phyloP scores from a whole-genome alignment of 2,113 vertebrate species.

The Piaya cayana region DNA sequence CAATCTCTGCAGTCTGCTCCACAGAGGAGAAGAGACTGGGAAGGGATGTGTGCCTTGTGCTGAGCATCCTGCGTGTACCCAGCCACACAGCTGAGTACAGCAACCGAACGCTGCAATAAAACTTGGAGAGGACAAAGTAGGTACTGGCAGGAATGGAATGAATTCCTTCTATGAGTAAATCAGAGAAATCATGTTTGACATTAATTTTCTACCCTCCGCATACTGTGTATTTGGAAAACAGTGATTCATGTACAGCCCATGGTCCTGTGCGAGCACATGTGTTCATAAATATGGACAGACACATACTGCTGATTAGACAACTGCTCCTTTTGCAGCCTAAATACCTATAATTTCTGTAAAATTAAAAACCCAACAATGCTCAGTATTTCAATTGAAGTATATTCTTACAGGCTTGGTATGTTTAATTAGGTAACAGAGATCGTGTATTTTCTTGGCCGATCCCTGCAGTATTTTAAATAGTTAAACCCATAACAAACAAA shows the following conservation, averaged over 20 bases:
- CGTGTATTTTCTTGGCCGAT: slow-evolving; percentile 53
- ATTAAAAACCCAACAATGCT: neutral
- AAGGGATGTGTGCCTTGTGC: neutral
- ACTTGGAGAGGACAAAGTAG: slow-evolving; percentile 63
- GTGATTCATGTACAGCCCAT: slow-evolving; percentile 25
- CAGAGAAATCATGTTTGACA: slow-evolving; percentile 69
- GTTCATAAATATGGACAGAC: slow-evolving; percentile 43
- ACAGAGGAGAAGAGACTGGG: neutral
- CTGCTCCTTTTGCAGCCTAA: neutral
- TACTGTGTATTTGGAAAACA: slow-evolving; percentile 32
- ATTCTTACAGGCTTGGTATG: slow-evolving; percentile 24
- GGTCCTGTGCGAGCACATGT: slow-evolving; percentile 19
- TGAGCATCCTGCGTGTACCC: slow-evolving; percentile 5
- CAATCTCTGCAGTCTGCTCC: neutral
- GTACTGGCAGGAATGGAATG: neutral
- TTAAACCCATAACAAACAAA: slow-evolving; percentile 67
- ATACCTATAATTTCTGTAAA: neutral
- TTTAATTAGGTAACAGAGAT: slow-evolving; percentile 54
- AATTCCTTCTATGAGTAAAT: slow-evolving; percentile 60
- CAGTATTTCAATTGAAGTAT: slow-evolving; percentile 35
- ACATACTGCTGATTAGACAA: neutral
- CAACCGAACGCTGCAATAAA: neutral
- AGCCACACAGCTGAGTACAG: slow-evolving; percentile 1
- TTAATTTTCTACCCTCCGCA: slow-evolving; percentile 58
- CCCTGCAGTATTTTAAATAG: slow-evolving; percentile 65